Percentiles rank a stretch among this genome's conserved stretches.
These are phyloP conservation scores for Chrysaora quinquecirrha DNA, from an alignment of 30 jellyfish, hydroid and myxozoan genomes.

Conservation along the genomic window DNA sequence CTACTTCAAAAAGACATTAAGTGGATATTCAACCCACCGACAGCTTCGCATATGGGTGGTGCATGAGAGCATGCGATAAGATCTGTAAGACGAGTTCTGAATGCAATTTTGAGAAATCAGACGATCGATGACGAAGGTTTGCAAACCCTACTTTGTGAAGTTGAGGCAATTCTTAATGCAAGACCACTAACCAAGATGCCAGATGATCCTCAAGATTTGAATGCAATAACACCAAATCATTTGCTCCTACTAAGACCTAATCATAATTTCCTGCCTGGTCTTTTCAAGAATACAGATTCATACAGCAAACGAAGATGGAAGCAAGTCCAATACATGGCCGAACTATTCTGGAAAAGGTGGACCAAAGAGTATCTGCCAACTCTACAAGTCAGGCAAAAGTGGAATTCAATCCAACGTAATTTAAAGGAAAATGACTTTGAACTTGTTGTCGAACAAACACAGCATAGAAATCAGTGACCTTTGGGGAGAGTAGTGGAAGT, in stretches of 20 bases:
- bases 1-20: not conserved
- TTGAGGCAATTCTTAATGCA: constrained; percentile 19
- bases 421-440: no score
- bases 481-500: no score
- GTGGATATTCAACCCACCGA: constrained; percentile 31
- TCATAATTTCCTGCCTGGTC: constrained; percentile 8
- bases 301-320: not conserved
- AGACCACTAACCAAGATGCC: constrained; percentile 23
- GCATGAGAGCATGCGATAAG: constrained; percentile 35
- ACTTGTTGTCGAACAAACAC: no score
- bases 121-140: not conserved
- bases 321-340: no score
- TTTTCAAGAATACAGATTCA: not conserved
- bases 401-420: no score
- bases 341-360: no score
- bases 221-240: constrained; percentile 13
- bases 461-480: no score
- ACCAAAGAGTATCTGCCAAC: no score
- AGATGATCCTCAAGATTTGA: constrained; percentile 29
- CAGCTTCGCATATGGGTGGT: constrained; percentile 43
- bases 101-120: constrained; percentile 5
- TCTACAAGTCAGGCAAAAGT: no score
- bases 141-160: constrained; percentile 22
- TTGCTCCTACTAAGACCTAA: constrained; percentile 1
- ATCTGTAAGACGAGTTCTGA: constrained; percentile 10